A percentile compares a stretch with the other conserved stretches of the same genome.
Conservation (phyloP, 2,797 vertebrate genomes). For the Denticeps clupeoides region DNA sequence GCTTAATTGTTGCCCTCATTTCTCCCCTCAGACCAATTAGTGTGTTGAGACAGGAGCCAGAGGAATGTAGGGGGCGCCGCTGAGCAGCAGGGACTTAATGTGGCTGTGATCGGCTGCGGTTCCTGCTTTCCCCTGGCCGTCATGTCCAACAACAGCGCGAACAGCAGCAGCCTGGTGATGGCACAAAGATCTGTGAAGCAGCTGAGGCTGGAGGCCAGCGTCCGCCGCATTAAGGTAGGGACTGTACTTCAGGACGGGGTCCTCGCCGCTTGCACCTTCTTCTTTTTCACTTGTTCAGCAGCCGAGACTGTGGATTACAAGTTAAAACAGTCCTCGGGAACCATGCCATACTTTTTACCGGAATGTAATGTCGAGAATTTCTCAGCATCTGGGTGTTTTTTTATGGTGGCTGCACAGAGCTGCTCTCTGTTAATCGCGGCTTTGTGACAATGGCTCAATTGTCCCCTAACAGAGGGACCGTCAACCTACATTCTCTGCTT, state of each 20-base stretch:
- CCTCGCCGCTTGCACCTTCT: too few species aligned
- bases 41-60: too few species aligned
- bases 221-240: slow-evolving; percentile 55
- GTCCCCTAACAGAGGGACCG: too few species aligned
- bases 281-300: too few species aligned
- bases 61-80: neutral
- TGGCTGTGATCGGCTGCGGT: neutral
- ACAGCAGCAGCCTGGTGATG: slow-evolving; percentile 43
- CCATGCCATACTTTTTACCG: neutral
- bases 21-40: too few species aligned
- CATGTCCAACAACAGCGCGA: slow-evolving; percentile 55
- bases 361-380: slow-evolving; percentile 6
- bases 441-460: slow-evolving; percentile 44
- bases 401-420: slow-evolving; percentile 36
- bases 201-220: slow-evolving; percentile 52
- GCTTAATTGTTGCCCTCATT: too few species aligned
- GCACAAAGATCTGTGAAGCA: slow-evolving; percentile 58
- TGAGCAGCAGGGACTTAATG: neutral
- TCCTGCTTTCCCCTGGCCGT: slow-evolving; percentile 7
- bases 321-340: too few species aligned
- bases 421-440: slow-evolving; percentile 51
- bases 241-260: too few species aligned
- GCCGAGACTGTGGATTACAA: too few species aligned
- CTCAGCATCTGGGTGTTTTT: slow-evolving; percentile 16
- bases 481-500: too few species aligned